These are phyloP conservation scores for Cebidichthys violaceus DNA, from an alignment of 2,113 vertebrate genomes.

Conservation along the genomic window DNA sequence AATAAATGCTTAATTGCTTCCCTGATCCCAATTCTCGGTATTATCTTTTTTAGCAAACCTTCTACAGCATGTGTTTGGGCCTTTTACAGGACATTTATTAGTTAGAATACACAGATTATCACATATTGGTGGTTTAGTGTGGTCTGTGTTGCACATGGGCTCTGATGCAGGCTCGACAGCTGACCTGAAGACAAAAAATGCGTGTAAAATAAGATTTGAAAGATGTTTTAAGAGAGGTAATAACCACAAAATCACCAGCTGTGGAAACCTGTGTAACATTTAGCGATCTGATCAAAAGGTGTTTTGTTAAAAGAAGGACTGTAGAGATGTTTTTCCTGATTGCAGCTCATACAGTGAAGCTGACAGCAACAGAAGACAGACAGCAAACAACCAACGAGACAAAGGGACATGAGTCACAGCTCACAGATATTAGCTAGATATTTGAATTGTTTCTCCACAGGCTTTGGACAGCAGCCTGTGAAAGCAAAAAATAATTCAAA, in stretches of 20 bases:
- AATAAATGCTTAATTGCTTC: not conserved
- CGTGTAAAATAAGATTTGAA: slow-evolving; percentile 13
- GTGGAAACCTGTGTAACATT: slow-evolving; percentile 29
- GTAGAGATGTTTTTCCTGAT: slow-evolving; percentile 6
- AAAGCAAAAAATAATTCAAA: slow-evolving; percentile 25
- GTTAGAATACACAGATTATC: slow-evolving; percentile 1
- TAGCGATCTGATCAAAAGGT: slow-evolving; percentile 14
- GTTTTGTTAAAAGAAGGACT: not conserved
- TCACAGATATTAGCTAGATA: slow-evolving; percentile 6
- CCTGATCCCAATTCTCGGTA: not conserved
- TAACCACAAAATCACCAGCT: slow-evolving; percentile 25
- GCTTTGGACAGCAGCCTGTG: not conserved
- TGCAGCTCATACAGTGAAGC: not conserved
- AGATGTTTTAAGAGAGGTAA: slow-evolving; percentile 1
- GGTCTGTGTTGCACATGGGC: slow-evolving; percentile 16
- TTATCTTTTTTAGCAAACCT: not conserved
- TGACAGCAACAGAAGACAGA: slow-evolving; percentile 7
- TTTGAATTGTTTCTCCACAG: slow-evolving; percentile 10
- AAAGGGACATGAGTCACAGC: not conserved
- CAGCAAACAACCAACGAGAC: not conserved
- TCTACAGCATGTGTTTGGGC: slow-evolving; percentile 4
- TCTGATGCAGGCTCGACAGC: not conserved
- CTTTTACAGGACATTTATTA: slow-evolving; percentile 6
- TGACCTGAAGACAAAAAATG: not conserved
- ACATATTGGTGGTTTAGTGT: slow-evolving; percentile 2